phyloP scores from a whole-genome alignment of 2,113 vertebrate genomes.

The Solenodon paradoxus region DNA sequence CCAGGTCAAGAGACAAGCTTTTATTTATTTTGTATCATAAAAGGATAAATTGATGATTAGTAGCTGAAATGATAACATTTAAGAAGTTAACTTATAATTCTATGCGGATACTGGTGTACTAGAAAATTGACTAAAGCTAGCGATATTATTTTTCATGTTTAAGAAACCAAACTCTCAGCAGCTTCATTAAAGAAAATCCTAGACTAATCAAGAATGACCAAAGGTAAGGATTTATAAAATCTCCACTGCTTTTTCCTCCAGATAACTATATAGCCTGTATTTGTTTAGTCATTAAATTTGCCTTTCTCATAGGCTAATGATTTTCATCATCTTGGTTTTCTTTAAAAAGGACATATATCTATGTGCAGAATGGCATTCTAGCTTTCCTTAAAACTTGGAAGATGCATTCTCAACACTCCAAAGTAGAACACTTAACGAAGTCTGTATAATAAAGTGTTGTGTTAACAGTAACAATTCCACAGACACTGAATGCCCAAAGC shows the following conservation, averaged over 20 bases:
- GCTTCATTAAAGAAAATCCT: slow-evolving; percentile 43
- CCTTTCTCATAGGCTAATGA: slow-evolving; percentile 5
- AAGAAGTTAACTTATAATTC: neutral
- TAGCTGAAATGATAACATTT: neutral
- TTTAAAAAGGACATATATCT: slow-evolving; percentile 27
- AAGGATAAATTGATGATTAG: neutral
- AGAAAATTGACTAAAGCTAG: neutral
- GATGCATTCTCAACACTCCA: neutral
- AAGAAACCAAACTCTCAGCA: slow-evolving; percentile 44
- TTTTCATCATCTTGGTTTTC: slow-evolving; percentile 30
- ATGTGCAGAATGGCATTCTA: neutral
- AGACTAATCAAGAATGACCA: slow-evolving; percentile 34
- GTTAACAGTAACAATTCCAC: neutral
- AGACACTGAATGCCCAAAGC: neutral
- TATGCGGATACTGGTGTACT: neutral
- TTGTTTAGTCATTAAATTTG: slow-evolving; percentile 4
- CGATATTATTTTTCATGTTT: slow-evolving; percentile 40
- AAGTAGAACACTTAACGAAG: neutral
- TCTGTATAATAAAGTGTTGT: neutral
- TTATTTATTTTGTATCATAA: slow-evolving; percentile 37
- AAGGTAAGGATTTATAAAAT: slow-evolving; percentile 12
- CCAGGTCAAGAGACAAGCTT: neutral
- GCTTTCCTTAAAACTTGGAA: neutral
- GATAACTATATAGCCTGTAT: neutral
- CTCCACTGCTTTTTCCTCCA: neutral